Base-by-base conservation (phyloP, 2,797 vertebrate species). In the Tiaroga cobitis region DNA sequence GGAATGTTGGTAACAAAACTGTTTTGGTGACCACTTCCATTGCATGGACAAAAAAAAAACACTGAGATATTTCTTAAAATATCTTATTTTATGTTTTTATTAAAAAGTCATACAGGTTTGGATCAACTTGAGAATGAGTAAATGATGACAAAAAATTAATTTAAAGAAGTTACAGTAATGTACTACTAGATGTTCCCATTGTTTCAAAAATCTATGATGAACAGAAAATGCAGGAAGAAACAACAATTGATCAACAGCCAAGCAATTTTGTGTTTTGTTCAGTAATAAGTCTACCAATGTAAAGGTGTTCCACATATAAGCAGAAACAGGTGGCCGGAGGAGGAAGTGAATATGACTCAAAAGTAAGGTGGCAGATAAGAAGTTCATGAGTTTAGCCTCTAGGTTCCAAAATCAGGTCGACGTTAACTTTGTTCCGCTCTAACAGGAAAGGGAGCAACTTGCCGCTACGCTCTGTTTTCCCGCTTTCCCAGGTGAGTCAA, bases 351-450 rank as follows among this genome's bases (percentile, higher is more conserved):
- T 75, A 83, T 46, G 81, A 65, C 84, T 77, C 63, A 18, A 67
- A 81, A 68, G 56, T 51, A 72, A 89, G 80, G 82, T 54, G 86
- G 68, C 77, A 75, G 82, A 83, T 82, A 86, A 80, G 69, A 83
- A 69, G 69, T 86, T 84, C 79, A 87, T 18, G 59, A 80, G 43
- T 68, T 46, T 87, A 59, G 67, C 78, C 77, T 80, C 63, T 72
- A 83, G 80, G 18, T 78, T 76, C 43, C 24, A 84, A 70, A 84
- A 82, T 87, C 84, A 87, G 84, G 81, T 75, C 67, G 65, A 56
- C 16, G 80, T 82, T 86, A 78, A 84, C 61, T 79, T 86, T 69
- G 67, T 80, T 87, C 76, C 79, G 37, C 68, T 84, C 81, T 56
- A 65, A 80, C 68, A 61, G 72, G 76, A 81, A 81, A 87, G 82